Conservation (phyloP, 2,113 vertebrate species). For the Paraplagusia blochii region DNA sequence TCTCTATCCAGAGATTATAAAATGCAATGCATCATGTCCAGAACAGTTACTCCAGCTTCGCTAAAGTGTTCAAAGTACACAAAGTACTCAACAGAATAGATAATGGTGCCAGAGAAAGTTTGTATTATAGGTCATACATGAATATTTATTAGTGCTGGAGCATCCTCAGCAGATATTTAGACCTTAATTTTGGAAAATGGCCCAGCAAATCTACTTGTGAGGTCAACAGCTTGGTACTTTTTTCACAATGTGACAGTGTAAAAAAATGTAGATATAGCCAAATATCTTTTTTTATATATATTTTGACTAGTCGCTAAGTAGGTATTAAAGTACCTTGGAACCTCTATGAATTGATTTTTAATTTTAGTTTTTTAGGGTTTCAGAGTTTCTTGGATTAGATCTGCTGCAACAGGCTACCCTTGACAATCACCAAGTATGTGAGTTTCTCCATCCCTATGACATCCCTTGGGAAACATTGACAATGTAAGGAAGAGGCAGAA, state of each 20-base stretch:
- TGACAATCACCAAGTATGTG: no score
- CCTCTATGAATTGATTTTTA: no score
- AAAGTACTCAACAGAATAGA: conserved; percentile 10
- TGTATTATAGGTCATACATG: conserved; percentile 40
- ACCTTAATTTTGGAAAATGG: neutral
- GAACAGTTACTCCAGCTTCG: conserved; percentile 25
- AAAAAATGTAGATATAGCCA: no score
- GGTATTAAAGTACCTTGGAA: no score
- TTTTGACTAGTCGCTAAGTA: no score
- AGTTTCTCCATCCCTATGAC: no score
- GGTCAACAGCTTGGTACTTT: conserved; percentile 29
- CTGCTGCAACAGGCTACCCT: no score
- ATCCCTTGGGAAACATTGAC: no score
- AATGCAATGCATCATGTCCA: conserved; percentile 28
- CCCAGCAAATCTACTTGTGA: conserved; percentile 43
- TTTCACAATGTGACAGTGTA: conserved; percentile 11
- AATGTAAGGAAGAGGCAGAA: no score
- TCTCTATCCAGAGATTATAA: neutral
- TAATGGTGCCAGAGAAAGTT: conserved; percentile 33
- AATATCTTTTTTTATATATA: no score
- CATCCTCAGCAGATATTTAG: conserved; percentile 24
- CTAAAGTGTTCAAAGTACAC: conserved; percentile 6
- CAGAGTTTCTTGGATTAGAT: no score
- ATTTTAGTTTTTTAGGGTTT: no score
- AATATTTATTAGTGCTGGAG: conserved; percentile 21